These are phyloP conservation scores for Petromus typicus DNA, from an alignment of 2,113 vertebrate species.

Conservation along the genomic window DNA sequence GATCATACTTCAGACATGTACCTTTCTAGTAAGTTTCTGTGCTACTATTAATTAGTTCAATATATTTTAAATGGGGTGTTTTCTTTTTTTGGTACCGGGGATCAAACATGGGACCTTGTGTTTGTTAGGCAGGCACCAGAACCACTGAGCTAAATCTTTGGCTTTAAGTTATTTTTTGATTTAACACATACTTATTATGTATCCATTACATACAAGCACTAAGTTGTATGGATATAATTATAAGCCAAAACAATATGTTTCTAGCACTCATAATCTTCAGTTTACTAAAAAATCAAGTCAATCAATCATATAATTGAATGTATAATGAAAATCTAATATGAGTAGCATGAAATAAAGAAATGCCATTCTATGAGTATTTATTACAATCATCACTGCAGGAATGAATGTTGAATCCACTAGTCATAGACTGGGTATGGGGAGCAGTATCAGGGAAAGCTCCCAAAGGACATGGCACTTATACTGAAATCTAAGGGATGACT, in stretches of 20 bases:
- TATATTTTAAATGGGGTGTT: background rate
- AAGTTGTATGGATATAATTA: background rate
- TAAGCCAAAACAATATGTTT: background rate
- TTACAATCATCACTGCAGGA: background rate
- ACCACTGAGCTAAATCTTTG: no score
- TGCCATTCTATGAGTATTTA: background rate
- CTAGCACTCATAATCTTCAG: background rate
- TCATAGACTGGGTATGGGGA: background rate
- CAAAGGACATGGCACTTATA: background rate
- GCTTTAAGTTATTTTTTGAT: background rate
- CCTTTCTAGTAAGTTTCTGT: background rate
- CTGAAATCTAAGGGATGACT: background rate
- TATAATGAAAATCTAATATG: background rate
- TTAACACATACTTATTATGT: background rate
- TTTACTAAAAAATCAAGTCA: background rate
- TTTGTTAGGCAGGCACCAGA: no score
- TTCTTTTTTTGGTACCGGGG: no score
- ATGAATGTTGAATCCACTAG: background rate
- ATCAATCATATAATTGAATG: background rate
- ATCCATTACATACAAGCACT: background rate
- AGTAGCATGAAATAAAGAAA: slow-evolving; percentile 35
- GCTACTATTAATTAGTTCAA: slow-evolving; percentile 5
- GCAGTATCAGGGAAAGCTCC: background rate
- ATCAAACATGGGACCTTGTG: no score
- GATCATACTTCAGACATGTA: background rate